These are phyloP conservation scores for Channa maculata DNA, from an alignment of 2,113 vertebrate species.

Conservation along the genomic window DNA sequence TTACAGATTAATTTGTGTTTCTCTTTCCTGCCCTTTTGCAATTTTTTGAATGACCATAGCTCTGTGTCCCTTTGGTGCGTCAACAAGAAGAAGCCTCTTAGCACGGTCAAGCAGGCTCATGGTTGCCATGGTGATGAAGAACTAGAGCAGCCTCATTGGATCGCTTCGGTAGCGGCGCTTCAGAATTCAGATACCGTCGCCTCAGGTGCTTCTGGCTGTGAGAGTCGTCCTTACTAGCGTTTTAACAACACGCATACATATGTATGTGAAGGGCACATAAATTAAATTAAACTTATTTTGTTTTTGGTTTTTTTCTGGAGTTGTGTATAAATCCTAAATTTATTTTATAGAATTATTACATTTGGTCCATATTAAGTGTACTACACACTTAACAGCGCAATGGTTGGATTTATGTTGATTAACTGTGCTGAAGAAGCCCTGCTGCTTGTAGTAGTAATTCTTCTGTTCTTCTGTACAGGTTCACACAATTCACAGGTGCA, in stretches of 20 bases:
- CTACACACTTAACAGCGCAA: not conserved
- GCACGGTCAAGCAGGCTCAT: conserved; percentile 87
- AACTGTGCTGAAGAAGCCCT: not conserved
- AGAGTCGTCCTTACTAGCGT: conserved; percentile 47
- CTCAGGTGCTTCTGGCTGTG: conserved; percentile 86
- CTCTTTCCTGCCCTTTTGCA: not conserved
- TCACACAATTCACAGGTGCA: conserved; percentile 88
- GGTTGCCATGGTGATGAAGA: conserved; percentile 84
- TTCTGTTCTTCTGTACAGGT: conserved; percentile 78
- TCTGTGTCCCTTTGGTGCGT: conserved; percentile 93
- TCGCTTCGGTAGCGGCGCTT: conserved; percentile 87
- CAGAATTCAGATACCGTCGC: conserved; percentile 91
- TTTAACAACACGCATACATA: not conserved
- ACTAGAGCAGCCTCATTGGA: conserved; percentile 90
- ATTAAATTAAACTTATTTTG: not conserved
- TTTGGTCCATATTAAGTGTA: not conserved
- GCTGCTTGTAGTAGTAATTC: not conserved
- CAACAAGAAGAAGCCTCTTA: conserved; percentile 92
- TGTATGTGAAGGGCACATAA: not conserved
- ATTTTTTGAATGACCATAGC: conserved; percentile 67
- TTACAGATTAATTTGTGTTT: conserved; percentile 11
- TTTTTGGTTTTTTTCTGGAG: not conserved
- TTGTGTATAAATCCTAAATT: conserved; percentile 4
- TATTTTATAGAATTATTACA: not conserved
- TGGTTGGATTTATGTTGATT: not conserved